Evolutionary conservation across 2,888 invertebrate genomes (phyloP).

Genomic region (Zygaena filipendulae): DNA sequence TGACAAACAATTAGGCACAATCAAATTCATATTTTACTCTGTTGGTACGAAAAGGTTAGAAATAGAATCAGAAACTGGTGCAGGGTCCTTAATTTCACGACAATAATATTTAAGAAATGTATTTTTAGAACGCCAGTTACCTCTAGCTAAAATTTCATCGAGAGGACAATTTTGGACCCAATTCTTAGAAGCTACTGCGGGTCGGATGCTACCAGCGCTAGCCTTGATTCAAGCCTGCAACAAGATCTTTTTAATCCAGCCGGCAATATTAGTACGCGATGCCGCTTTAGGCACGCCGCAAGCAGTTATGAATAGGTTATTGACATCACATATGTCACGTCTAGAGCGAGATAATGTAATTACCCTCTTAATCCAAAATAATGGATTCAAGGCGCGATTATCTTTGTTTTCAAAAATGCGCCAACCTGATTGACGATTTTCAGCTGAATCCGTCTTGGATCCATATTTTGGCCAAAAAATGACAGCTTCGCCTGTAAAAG

Average conservation of each 20-base stretch:
- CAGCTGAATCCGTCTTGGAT: conserved; percentile 9
- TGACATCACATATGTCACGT: conserved; percentile 1
- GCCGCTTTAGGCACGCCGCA: conserved; percentile 8
- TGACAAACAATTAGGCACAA: too few relatives aligned
- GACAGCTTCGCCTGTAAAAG: neutral
- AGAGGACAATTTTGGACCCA: conserved; percentile 5
- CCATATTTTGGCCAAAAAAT: conserved; percentile 12
- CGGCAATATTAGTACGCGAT: conserved; percentile 11
- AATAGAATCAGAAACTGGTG: too few relatives aligned
- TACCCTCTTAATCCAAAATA: conserved; percentile 8
- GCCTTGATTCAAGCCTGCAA: conserved; percentile 2
- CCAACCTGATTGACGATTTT: conserved; percentile 14
- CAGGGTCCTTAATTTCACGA: conserved; percentile 1
- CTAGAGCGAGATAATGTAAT: conserved; percentile 6
- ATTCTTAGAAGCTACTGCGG: conserved; percentile 6
- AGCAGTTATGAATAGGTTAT: conserved; percentile 5
- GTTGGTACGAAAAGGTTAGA: too few relatives aligned
- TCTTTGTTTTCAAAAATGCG: neutral
- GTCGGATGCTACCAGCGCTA: conserved; percentile 4
- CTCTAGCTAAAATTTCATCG: conserved; percentile 5
- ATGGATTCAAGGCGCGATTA: too few relatives aligned
- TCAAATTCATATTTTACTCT: too few relatives aligned
- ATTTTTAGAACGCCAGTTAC: conserved; percentile 7
- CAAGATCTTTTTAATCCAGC: conserved; percentile 2
- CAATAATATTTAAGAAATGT: conserved; percentile 2